Evolutionary conservation across 2,888 invertebrate genomes (phyloP).

Genomic region (Apodemia hepburni): DNA sequence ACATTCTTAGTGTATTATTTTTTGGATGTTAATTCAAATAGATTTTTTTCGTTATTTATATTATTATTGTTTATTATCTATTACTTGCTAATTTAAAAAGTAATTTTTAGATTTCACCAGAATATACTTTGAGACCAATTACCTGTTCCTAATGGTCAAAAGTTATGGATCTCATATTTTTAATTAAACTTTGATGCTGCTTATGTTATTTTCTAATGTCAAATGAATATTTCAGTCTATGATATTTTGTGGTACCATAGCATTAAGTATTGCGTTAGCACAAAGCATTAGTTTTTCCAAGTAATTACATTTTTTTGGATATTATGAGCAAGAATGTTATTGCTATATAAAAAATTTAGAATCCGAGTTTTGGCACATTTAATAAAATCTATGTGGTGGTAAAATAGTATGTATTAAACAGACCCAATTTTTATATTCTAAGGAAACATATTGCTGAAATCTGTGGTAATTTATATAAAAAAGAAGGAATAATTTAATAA

Average conservation of each 20-base stretch:
- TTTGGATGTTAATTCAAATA: no score
- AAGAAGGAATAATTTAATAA: slow-evolving; percentile 3
- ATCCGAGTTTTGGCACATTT: slow-evolving; percentile 59
- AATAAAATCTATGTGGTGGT: slow-evolving; percentile 38
- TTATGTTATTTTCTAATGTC: not conserved
- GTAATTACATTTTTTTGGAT: slow-evolving; percentile 26
- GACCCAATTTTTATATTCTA: slow-evolving; percentile 57
- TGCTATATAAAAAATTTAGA: slow-evolving; percentile 27
- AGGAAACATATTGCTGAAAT: slow-evolving; percentile 48
- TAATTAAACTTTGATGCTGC: not conserved
- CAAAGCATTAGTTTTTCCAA: slow-evolving; percentile 11
- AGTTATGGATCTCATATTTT: not conserved
- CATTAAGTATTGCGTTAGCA: not conserved
- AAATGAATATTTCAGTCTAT: not conserved
- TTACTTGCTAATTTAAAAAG: slow-evolving; percentile 9
- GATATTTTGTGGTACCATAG: not conserved
- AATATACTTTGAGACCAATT: not conserved
- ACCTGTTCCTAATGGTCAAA: not conserved
- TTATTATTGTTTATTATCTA: slow-evolving; percentile 14
- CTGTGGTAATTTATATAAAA: not conserved
- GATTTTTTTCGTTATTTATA: not conserved
- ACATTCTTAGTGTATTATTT: no score
- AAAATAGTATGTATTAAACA: slow-evolving; percentile 28
- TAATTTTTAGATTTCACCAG: slow-evolving; percentile 2
- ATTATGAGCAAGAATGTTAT: slow-evolving; percentile 34